Conservation (phyloP, 30 jellyfish, hydroid and myxozoan genomes). For the Mastigias papua region DNA sequence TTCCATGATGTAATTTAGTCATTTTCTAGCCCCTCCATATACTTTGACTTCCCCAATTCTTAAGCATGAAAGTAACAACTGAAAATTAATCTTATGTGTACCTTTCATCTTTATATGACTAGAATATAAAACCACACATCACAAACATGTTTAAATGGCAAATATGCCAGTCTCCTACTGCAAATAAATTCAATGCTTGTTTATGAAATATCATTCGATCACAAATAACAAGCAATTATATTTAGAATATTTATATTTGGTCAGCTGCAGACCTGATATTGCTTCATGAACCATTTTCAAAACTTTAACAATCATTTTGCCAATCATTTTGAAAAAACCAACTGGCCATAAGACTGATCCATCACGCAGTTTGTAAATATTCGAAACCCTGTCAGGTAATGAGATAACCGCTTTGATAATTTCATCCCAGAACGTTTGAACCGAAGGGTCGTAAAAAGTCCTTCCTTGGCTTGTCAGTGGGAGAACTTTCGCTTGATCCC, state of each 20-base stretch:
- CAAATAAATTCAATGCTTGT: too few relatives aligned
- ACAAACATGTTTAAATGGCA: too few relatives aligned
- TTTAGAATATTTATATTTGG: background rate
- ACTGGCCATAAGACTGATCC: conserved; percentile 60
- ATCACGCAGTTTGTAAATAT: conserved; percentile 42
- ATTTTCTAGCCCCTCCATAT: too few relatives aligned
- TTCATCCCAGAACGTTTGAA: conserved; percentile 62
- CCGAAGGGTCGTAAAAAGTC: conserved; percentile 29
- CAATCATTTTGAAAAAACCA: conserved; percentile 32
- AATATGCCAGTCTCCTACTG: too few relatives aligned
- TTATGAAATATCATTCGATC: too few relatives aligned
- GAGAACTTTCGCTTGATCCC: conserved; percentile 61
- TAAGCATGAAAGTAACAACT: too few relatives aligned
- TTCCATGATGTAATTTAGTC: too few relatives aligned
- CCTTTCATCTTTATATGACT: too few relatives aligned
- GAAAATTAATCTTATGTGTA: too few relatives aligned
- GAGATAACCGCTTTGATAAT: conserved; percentile 51
- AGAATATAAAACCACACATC: background rate
- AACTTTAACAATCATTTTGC: conserved; percentile 37
- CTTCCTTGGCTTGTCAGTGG: conserved; percentile 20
- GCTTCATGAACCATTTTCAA: conserved; percentile 25
- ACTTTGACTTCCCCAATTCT: too few relatives aligned
- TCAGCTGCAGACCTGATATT: conserved; percentile 34
- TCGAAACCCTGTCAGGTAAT: conserved; percentile 73
- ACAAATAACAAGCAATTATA: background rate